Percentiles rank a stretch among this genome's conserved stretches.
Evolutionary conservation across 2,888 invertebrate genomes (phyloP).

Genomic region (Eristalinus aeneus): DNA sequence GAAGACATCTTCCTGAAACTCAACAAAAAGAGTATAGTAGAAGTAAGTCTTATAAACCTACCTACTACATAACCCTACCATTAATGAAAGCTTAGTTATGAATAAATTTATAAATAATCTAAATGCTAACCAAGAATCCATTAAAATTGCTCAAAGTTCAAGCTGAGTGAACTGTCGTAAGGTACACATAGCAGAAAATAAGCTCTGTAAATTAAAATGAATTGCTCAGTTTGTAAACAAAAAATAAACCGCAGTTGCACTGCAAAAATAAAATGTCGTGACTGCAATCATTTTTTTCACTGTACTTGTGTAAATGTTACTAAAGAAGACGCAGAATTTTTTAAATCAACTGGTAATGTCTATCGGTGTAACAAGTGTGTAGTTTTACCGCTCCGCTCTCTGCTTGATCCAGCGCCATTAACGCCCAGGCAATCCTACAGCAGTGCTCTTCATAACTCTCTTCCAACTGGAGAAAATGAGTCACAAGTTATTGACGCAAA

Average conservation of each 20-base stretch:
- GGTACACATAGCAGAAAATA: background rate
- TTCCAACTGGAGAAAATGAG: background rate
- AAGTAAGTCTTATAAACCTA: too few relatives aligned
- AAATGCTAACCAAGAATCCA: too few relatives aligned
- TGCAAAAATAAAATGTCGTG: background rate
- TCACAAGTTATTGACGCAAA: background rate
- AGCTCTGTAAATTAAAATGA: background rate
- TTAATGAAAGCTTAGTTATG: too few relatives aligned
- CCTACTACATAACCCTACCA: too few relatives aligned
- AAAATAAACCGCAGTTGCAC: background rate
- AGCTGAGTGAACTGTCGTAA: too few relatives aligned
- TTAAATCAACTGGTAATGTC: background rate
- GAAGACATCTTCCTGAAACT: too few relatives aligned
- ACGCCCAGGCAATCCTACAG: background rate
- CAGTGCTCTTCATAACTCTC: background rate
- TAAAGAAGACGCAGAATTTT: background rate
- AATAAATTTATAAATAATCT: too few relatives aligned
- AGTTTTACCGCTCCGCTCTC: background rate
- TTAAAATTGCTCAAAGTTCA: too few relatives aligned
- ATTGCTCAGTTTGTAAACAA: background rate
- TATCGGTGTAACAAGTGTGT: background rate
- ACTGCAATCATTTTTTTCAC: background rate
- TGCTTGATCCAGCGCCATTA: background rate
- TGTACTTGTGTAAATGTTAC: background rate
- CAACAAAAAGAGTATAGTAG: too few relatives aligned